Base-by-base conservation (phyloP, 2,797 vertebrate species). In the Sebastes umbrosus region DNA sequence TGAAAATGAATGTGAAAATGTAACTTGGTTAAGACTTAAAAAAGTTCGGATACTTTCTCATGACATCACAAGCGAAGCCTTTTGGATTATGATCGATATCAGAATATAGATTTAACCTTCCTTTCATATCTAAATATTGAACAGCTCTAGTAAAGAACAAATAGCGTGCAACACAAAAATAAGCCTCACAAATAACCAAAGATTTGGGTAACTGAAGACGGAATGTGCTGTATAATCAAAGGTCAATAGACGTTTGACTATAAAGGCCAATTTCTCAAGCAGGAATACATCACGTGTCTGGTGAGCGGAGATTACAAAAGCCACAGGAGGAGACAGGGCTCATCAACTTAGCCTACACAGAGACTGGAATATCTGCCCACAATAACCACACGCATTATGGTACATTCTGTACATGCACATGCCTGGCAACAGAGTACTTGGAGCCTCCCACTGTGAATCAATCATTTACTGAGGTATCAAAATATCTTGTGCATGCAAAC, bases 341-440 rank as follows among this genome's bases (percentile, higher is more conserved):
- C 91, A 93, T 93, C 88, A 93, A 88, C 73, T 79, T 78, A 84
- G 74, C 82, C 86, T 89, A 86, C 87, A 78, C 81, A 82, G 66
- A 86, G 91, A 88, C 87, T 91, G 89, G 90, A 93, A 89, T 88
- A 94, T 92, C 84, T 89, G 82, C 88, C 90, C 88, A 82, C 89
- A 90, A 32, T 82, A 87, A 91, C 91, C 90, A 86, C 93, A 91
- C n/a, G 14, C 82, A 87, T 89, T 87, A 90, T 87, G 86, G 90
- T 90, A 84, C 82, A 90, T 89, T 90, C 89, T 92, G 84, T 87
- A 89, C 64, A 64, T 85, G 87, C 77, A 83, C 87, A 88, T 80
- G 88, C 77, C 85, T 88, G 91, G 88, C 85, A 90, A 84, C 62
- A 8, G 57, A 74, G 75, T 77, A 36, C 82, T 46, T 16, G 14